Evolutionary conservation across 2,797 vertebrate species (phyloP), one percentile per base, ranked within the genome.

Genomic region (Typhlichthys eigenmanni): DNA sequence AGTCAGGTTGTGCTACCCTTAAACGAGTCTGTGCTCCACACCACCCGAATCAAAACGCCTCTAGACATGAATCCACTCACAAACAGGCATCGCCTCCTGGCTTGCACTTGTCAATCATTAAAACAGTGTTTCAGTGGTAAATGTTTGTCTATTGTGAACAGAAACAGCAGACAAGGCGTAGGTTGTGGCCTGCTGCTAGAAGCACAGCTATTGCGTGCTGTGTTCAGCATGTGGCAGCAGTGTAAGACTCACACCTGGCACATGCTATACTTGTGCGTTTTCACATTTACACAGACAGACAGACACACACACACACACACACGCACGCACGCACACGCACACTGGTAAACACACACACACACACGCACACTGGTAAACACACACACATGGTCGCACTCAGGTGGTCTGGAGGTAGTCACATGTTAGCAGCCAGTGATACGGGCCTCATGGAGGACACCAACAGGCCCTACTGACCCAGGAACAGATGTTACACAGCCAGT

Each of bases 401-500:
- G 48, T 34, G 34, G 81, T 66, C 64, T 64, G 64, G 55, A 61
- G 78, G 56, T 65, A 38, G 69, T 79, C 86, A 87, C 73, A 67
- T 86, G 87, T 67, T 85, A 38, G 24, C 49, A 79, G 65, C 72
- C 71, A 62, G 58, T 61, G 78, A 80, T 32, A 65, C 74, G 77
- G 79, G 79, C 66, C 64, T 62, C 68, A 71, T 9, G 38, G 38
- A 43, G 62, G 66, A 74, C 72, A 83, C 81, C 84, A 86, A 88
- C 82, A 77, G 69, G 69, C 73, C 74, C 67, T 2, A 52, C 78
- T 81, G 81, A 88, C 82, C 84, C 69, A 24, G 11, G 74, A 74
- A 81, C 87, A 90, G 83, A 90, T 89, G 84, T 87, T 87, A 24
- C 60, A 32, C 49, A 79, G 65, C 72, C 71, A 63, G 58, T 61